Conservation (phyloP, 1,140 invertebrate genomes). For the Conus betulinus region DNA sequence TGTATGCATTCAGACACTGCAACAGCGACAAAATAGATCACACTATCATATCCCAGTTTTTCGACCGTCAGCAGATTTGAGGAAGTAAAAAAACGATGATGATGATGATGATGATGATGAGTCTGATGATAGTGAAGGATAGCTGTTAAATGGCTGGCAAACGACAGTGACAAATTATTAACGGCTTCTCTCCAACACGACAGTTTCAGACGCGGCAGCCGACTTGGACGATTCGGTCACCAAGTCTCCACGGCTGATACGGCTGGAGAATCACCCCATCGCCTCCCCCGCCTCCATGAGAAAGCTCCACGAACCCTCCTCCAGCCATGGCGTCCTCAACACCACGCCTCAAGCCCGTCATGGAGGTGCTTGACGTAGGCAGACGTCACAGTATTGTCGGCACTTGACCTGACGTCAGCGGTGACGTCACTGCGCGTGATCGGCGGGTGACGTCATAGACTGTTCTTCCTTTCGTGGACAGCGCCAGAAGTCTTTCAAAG, state of each 20-base stretch:
- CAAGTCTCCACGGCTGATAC: neutral
- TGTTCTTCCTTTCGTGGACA: neutral
- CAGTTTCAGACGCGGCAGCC: neutral
- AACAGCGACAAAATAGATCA: too few relatives aligned
- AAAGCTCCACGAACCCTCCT: conserved; percentile 36
- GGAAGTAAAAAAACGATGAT: neutral
- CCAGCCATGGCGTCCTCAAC: conserved; percentile 39
- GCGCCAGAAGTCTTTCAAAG: neutral
- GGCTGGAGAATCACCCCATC: neutral
- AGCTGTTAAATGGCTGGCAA: too few relatives aligned
- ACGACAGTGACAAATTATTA: too few relatives aligned
- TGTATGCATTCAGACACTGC: too few relatives aligned
- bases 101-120: neutral
- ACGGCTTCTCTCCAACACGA: too few relatives aligned
- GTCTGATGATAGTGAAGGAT: too few relatives aligned
- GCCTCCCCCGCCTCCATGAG: conserved; percentile 6
- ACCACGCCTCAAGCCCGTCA: conserved; percentile 51
- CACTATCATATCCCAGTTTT: too few relatives aligned
- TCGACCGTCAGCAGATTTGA: too few relatives aligned
- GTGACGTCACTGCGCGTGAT: neutral
- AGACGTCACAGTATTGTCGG: conserved; percentile 54
- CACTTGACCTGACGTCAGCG: conserved; percentile 24
- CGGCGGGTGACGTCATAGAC: neutral
- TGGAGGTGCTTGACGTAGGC: conserved; percentile 49
- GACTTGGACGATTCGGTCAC: neutral